A percentile compares a stretch with the other conserved stretches of the same genome.
Conservation (phyloP, 2,797 vertebrate genomes). For the Gymnoscopelus microlampas region DNA sequence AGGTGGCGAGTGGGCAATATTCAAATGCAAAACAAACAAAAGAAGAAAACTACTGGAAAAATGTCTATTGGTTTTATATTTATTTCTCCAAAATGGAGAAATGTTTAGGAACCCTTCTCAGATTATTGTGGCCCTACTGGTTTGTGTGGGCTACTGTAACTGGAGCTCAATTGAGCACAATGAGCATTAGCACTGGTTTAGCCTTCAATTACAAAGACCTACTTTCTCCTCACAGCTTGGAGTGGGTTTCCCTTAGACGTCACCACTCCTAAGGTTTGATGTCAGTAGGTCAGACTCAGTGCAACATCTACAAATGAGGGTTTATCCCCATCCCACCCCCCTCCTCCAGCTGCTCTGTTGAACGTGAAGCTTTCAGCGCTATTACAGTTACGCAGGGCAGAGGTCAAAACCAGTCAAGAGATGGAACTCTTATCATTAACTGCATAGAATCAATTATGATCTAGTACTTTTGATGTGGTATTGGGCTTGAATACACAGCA, state of each 20-base stretch:
- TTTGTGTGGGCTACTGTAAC: conserved; percentile 4
- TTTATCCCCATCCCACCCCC: conserved; percentile 10
- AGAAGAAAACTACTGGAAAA: no score
- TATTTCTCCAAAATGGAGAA: background rate
- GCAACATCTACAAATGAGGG: conserved; percentile 22
- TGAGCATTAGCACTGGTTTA: conserved; percentile 1
- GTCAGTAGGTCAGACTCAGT: conserved; percentile 29
- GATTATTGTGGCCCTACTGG: background rate
- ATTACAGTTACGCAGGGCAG: conserved; percentile 1
- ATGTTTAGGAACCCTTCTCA: background rate
- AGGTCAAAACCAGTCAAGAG: conserved; percentile 27
- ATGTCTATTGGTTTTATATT: no score
- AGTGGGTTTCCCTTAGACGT: conserved; percentile 14
- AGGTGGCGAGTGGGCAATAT: background rate
- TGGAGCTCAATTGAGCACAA: conserved; percentile 8
- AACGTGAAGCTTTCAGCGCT: conserved; percentile 2
- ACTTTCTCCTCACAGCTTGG: conserved; percentile 22
- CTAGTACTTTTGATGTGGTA: conserved; percentile 16
- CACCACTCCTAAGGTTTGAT: conserved; percentile 8
- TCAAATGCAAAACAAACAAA: background rate
- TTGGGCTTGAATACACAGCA: background rate
- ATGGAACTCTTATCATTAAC: conserved; percentile 5
- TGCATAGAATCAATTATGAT: conserved; percentile 38
- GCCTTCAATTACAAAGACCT: conserved; percentile 23
- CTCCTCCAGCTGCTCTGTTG: conserved; percentile 5